Evolutionary conservation across 2,113 vertebrate genomes (phyloP).

Genomic region (Pachycephala philippinensis): DNA sequence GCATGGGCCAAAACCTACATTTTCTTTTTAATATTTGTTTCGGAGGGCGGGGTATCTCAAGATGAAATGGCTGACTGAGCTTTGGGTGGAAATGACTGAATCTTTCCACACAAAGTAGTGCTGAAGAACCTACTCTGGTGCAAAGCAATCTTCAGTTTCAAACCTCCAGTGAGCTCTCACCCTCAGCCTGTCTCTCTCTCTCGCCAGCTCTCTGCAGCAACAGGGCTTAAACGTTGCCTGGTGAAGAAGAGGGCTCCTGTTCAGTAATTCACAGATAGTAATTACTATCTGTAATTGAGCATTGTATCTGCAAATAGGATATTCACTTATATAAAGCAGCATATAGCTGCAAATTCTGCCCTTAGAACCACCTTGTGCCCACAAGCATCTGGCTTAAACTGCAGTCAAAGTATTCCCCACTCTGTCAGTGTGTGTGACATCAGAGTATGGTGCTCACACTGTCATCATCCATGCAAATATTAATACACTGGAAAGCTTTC

Average conservation of each 20-base stretch:
- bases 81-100: constrained; percentile 6
- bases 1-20: neutral
- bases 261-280: neutral
- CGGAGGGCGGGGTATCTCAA: constrained; percentile 6
- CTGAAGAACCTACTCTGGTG: neutral
- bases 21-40: constrained; percentile 15
- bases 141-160: neutral
- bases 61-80: constrained; percentile 37
- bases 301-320: neutral
- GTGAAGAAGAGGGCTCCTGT: neutral
- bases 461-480: neutral
- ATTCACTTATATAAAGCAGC: neutral
- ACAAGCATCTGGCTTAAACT: neutral
- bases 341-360: neutral
- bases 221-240: fast-evolving
- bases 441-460: no score
- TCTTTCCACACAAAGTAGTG: neutral
- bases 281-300: neutral
- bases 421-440: neutral
- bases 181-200: neutral
- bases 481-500: neutral
- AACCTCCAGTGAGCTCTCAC: neutral
- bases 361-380: neutral
- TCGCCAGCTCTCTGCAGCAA: neutral
- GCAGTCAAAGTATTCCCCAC: neutral